Evolutionary conservation across 2,797 vertebrate species (phyloP), one percentile per base, ranked within the genome.

Genomic region (Pipistrellus pygmaeus): DNA sequence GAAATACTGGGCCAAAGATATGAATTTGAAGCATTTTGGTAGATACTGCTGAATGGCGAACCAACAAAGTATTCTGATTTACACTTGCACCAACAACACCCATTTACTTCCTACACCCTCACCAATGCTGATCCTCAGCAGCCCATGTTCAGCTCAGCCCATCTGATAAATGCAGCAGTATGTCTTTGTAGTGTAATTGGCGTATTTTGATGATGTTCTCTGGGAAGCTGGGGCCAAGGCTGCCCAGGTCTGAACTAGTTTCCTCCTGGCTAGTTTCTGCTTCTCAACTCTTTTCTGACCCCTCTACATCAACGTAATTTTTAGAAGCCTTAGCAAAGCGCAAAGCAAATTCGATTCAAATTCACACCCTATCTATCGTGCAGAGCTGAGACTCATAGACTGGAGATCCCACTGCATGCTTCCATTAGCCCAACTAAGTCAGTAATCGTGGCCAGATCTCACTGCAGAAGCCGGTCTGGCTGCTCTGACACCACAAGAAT

Each of bases 271-370:
- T 38, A 51, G 12, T 64, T 32, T 44, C 46, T 91, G 12, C 30
- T 62, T 77, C 80, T 85, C 10, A 3, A 18, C 38, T 80, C 27
- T 41, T 6, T 15, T 30, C 41, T 30, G 13, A 18, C 1, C 21
- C 38, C 41, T 84, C 60, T 64, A 44, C 8, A 32, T 4, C 2
- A 15, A 17, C 10, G 6, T 57, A 30, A 44, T 30, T 44, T 80
- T 44, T 78, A 13, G 51, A 62, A 2, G 2, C 27, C 27, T 76
- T 25, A 76, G 38, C 32, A 66, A 90, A 84, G 62, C 80, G 5
- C 48, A 48, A 88, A 95, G n/a, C 51, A 84, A 69, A 69, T 25
- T 27, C 38, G 20, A 76, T 64, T 30, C 77, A 62, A 48, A 66
- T 38, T 30, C 7, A 27, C 30, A 32, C 8, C 10, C 38, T 23